Conservation (phyloP, 2,888 invertebrate species). For the Hypena proboscidalis region DNA sequence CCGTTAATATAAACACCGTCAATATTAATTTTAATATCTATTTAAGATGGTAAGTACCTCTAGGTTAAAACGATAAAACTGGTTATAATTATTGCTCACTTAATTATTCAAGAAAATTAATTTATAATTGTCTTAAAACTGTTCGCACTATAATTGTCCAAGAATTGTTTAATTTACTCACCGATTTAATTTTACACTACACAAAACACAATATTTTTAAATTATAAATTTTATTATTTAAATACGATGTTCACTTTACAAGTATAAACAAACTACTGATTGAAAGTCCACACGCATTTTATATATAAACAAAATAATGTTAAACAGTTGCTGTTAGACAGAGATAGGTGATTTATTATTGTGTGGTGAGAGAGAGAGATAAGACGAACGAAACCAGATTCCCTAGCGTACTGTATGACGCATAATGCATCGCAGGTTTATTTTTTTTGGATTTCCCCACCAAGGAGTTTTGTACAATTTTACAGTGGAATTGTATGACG, state of each 20-base stretch:
- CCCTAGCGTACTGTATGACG: constrained; percentile 6
- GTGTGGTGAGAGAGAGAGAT: constrained; percentile 4
- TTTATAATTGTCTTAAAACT: too few relatives aligned
- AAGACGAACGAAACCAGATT: constrained; percentile 4
- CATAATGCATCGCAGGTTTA: constrained; percentile 21
- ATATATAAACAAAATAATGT: constrained; percentile 25
- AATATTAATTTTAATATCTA: too few relatives aligned
- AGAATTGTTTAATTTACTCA: neutral
- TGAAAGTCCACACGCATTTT: constrained; percentile 9
- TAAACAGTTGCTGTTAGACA: constrained; percentile 8
- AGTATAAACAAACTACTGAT: constrained; percentile 28
- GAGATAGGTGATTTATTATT: constrained; percentile 8
- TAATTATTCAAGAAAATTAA: neutral
- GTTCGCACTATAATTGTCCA: too few relatives aligned
- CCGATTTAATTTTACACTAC: neutral
- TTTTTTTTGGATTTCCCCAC: constrained; percentile 19
- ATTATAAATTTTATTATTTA: neutral
- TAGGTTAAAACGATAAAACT: neutral
- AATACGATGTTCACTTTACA: constrained; percentile 11
- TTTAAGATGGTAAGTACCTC: too few relatives aligned
- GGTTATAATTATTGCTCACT: neutral
- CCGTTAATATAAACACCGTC: too few relatives aligned
- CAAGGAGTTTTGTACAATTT: constrained; percentile 3
- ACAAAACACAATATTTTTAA: constrained; percentile 1
- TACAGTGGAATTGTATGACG: constrained; percentile 15